Base-by-base conservation (phyloP, 2,113 vertebrate genomes). In the Grallaria varia region DNA sequence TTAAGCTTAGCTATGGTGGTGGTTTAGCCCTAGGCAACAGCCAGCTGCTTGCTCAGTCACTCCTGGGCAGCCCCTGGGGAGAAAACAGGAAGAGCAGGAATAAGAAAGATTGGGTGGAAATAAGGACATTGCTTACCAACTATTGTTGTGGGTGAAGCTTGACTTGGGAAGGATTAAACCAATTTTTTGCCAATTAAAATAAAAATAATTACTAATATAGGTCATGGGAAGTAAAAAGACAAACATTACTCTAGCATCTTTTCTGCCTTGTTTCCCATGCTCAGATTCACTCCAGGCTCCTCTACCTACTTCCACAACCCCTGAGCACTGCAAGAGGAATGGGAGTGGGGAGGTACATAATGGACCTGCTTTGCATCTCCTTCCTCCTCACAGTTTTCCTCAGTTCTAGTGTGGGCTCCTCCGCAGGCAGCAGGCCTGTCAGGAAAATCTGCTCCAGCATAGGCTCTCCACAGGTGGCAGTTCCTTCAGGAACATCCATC, bases 401-500 rank as follows among this genome's bases (percentile, higher is more conserved):
- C 28, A 63, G 35, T 28, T 87, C 8, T 35, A 14, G 50, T 6
- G 4, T 83, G 58, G 44, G 67, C 72, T 83, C 6, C 39, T 93
- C 73, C 33, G 31, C 35, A 37, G 42, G 50, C 73, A 84, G 49
- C 50, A 87, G 12, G 62, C 63, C 45, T 77, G 23, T 81, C 44
- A 86, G 55, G 21, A 87, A 95, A 89, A 94, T 96, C 76, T 96
- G 68, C 47, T 58, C 13, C 37, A 63, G 45, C 58, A 12, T 12
- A 69, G 31, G 22, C 49, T 95, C 87, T 89, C 89, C 42, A 53
- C 68, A 74, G 84, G 87, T 96, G 80, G 45, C 45, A 62, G 37
- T 74, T 94, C 23, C 60, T 91, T 89, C 60, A 72, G 52, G 74
- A 95, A 63, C 24, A 77, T 66, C 84, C 91, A 94, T 96, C 93